These are phyloP conservation scores for Syncerus caffer DNA, from an alignment of 2,797 vertebrate genomes.

Conservation along the genomic window DNA sequence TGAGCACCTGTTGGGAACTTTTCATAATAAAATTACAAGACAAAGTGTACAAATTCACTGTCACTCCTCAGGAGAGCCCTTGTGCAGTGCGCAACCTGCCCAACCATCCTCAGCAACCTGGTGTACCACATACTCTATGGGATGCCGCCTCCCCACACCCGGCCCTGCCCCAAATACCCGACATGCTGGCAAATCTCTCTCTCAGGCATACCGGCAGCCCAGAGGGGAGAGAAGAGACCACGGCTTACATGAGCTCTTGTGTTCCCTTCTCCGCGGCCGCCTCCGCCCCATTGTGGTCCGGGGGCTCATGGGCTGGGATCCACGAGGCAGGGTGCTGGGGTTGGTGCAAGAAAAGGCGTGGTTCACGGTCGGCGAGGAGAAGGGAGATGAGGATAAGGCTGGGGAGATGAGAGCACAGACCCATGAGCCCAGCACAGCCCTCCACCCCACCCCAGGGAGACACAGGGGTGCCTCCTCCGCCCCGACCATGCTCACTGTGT, in stretches of 20 bases:
- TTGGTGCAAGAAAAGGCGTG: conserved; percentile 92
- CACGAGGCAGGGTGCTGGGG: conserved; percentile 91
- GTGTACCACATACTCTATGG: background rate
- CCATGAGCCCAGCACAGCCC: background rate
- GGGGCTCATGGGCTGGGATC: conserved; percentile 93
- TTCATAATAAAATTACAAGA: background rate
- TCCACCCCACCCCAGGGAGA: background rate
- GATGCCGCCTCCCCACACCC: background rate
- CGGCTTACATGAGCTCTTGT: conserved; percentile 93
- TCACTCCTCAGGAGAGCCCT: background rate
- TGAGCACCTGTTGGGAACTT: background rate
- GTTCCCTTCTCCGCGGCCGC: conserved; percentile 93
- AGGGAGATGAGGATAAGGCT: conserved; percentile 94
- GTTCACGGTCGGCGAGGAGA: conserved; percentile 91
- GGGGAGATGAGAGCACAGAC: conserved; percentile 56
- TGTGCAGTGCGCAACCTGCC: background rate
- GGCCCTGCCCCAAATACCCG: background rate
- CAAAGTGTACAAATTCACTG: background rate
- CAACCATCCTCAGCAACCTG: background rate
- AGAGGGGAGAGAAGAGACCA: background rate
- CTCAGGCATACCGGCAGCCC: background rate
- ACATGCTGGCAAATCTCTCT: background rate
- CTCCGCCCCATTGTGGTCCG: conserved; percentile 93
- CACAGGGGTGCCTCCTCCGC: background rate
- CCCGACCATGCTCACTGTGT: background rate